Percentiles rank a stretch among this genome's conserved stretches.
Evolutionary conservation across 2,113 vertebrate genomes (phyloP).

Genomic region (Ictalurus punctatus): DNA sequence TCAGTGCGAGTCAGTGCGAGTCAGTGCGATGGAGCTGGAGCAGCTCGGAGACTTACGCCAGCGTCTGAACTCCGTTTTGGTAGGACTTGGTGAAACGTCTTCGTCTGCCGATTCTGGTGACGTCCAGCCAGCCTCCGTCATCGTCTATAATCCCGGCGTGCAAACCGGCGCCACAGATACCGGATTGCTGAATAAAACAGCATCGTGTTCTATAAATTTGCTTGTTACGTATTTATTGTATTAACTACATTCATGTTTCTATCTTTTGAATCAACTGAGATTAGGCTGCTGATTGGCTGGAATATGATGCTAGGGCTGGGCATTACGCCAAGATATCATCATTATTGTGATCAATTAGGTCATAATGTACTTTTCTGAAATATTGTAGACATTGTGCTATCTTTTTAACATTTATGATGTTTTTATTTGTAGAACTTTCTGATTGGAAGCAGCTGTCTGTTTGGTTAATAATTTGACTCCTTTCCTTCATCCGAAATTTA

Average conservation of each 20-base stretch:
- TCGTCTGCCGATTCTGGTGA: slow-evolving; percentile 90
- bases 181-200: slow-evolving; percentile 86
- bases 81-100: slow-evolving; percentile 89
- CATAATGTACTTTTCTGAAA: background rate
- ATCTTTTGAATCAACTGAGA: background rate
- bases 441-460: background rate
- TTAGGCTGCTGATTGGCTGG: background rate
- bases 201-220: too few relatives aligned
- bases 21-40: background rate
- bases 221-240: background rate
- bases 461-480: background rate
- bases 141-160: slow-evolving; percentile 93
- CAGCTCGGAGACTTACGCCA: slow-evolving; percentile 78
- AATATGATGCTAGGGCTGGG: background rate
- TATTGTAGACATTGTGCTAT: background rate
- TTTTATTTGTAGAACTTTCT: background rate
- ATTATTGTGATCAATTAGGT: background rate
- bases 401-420: background rate
- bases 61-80: slow-evolving; percentile 87
- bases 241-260: background rate
- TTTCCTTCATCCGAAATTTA: background rate
- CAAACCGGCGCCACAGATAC: slow-evolving; percentile 89
- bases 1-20: too few relatives aligned
- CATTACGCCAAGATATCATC: background rate
- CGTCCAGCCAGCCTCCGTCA: slow-evolving; percentile 95